phyloP scores from a whole-genome alignment of 2,888 invertebrate genomes.

The Urechis unicinctus region DNA sequence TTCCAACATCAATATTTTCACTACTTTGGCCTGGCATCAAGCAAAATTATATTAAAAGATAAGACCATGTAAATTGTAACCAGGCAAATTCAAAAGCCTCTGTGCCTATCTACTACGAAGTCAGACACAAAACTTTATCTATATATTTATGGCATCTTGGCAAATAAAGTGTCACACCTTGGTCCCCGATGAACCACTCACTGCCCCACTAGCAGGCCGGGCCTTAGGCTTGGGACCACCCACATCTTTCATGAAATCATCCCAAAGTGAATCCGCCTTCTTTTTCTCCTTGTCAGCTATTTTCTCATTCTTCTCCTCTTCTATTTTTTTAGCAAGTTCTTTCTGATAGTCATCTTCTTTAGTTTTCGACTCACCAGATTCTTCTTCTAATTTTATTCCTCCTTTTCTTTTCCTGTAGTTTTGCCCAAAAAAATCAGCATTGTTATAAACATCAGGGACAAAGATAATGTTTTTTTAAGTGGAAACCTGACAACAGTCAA shows the following conservation, averaged over 20 bases:
- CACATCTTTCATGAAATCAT: conserved; percentile 47
- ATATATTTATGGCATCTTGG: too few species aligned
- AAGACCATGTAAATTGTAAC: too few species aligned
- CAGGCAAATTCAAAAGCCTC: too few species aligned
- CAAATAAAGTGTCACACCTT: too few species aligned
- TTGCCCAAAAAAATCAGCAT: neutral
- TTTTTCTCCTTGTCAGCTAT: conserved; percentile 41
- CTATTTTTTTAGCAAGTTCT: neutral
- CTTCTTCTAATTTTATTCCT: conserved; percentile 29
- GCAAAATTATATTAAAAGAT: too few species aligned
- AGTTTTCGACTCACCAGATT: conserved; percentile 9
- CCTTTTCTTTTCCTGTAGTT: conserved; percentile 31
- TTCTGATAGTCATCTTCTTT: conserved; percentile 5
- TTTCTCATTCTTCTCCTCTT: conserved; percentile 25
- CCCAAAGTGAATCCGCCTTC: conserved; percentile 44
- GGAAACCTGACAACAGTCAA: too few species aligned
- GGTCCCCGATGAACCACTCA: conserved; percentile 5
- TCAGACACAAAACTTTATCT: too few species aligned
- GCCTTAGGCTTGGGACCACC: conserved; percentile 15
- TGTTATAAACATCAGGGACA: too few species aligned
- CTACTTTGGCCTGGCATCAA: too few species aligned
- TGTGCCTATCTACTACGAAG: too few species aligned
- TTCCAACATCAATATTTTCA: too few species aligned
- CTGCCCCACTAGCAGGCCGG: conserved; percentile 4
- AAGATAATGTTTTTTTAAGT: too few species aligned